Base-by-base conservation (phyloP, 2,888 invertebrate genomes). In the Stegana nigrithorax region DNA sequence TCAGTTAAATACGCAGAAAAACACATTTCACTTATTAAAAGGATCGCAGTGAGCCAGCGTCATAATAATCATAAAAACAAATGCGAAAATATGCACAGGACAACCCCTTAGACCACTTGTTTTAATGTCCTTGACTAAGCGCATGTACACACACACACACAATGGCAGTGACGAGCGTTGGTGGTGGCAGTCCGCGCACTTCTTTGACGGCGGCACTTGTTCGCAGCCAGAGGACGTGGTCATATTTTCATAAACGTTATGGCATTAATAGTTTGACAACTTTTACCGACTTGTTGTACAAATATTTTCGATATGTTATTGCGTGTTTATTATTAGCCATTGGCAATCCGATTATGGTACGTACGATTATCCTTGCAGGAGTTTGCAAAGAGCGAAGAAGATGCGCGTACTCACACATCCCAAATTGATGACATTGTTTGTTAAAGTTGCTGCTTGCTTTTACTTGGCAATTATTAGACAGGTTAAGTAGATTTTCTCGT, bases 101-200 rank as follows among this genome's bases (percentile, higher is more conserved):
- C 73, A 78, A 73, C 67, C 74, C 75, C 80, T 70, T 75, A 78
- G 80, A 80, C 75, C 82, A 81, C 82, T 81, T 82, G 80, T 81
- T 74, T 73, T 67, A 67, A 47, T 21, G 45, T 45, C 21, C 51
- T 42, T 42, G 42, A 42, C 17, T 10, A 14, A 14, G 1, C 17
- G 27, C 12, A 26, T 7, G 23, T 44, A 25, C 23, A n/a, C n/a
- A 2, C 12, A n/a, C 44, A 17, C 8, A 4, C 17, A n/a, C 14
- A 44, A 44, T 17, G 6, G 17, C 19, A 17, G 7, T 44, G 12
- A 26, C 32, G 27, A 10, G 21, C n/a, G 23, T n/a, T 36, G 42
- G 21, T 26, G 53, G 7, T 23, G 17, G 29, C 58, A 14, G n/a
- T n/a, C n/a, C 5, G 39, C 4, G 10, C 1, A 39, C n/a, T 14